Conservation (phyloP, 2,888 invertebrate species). For the Caenorhabditis virilis region DNA sequence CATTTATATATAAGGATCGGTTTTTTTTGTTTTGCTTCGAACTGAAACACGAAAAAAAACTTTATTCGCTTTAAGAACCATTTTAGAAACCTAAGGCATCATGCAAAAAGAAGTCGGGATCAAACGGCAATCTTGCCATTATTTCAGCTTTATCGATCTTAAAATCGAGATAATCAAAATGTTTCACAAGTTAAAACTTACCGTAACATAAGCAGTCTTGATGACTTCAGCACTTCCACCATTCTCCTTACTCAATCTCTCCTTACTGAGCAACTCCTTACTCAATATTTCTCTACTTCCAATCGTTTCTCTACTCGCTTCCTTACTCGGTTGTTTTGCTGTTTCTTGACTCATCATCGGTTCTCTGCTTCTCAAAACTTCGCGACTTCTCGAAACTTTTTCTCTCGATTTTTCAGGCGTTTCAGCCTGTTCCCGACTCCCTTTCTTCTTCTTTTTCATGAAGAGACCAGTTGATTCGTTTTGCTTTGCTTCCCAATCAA, state of each 20-base stretch:
- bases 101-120: constrained; percentile 24
- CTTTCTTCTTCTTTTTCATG: background rate
- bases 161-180: no score
- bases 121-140: constrained; percentile 20
- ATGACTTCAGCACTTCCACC: no score
- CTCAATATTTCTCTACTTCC: constrained; percentile 8
- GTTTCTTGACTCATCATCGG: constrained; percentile 12
- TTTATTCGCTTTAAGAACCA: no score
- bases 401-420: background rate
- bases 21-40: no score
- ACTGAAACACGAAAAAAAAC: no score
- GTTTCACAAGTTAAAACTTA: no score
- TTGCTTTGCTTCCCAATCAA: constrained; percentile 27
- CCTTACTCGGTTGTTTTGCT: constrained; percentile 1
- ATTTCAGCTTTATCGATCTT: no score
- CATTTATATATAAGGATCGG: no score
- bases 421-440: background rate
- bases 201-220: no score
- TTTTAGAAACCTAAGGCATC: constrained; percentile 30
- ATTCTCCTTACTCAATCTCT: constrained; percentile 9
- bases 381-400: background rate
- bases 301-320: constrained; percentile 10
- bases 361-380: background rate
- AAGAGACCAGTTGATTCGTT: background rate
- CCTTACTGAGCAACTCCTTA: constrained; percentile 14